Evolutionary conservation across 2,888 invertebrate genomes (phyloP).

Genomic region (Thymelicus sylvestris): DNA sequence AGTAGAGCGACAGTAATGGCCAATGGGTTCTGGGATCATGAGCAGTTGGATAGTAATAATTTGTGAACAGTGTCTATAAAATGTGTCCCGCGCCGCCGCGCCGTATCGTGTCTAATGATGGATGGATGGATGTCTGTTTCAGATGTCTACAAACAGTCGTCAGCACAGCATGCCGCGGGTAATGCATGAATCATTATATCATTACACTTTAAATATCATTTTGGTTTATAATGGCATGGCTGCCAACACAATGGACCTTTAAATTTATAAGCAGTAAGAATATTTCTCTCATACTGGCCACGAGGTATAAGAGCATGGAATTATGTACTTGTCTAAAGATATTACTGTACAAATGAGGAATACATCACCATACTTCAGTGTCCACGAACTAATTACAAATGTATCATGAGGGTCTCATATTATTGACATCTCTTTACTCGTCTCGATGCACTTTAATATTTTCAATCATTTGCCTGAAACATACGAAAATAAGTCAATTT

Average conservation of each 20-base stretch:
- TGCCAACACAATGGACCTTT: background rate
- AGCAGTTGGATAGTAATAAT: background rate
- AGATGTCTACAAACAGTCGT: constrained; percentile 82
- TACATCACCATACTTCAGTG: too few species aligned
- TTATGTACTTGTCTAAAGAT: too few species aligned
- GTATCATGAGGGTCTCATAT: too few species aligned
- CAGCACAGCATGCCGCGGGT: constrained; percentile 78
- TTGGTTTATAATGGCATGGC: background rate
- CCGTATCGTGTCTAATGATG: constrained; percentile 28
- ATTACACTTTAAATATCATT: constrained; percentile 22
- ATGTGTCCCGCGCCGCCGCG: background rate
- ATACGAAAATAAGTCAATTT: too few species aligned
- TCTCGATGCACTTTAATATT: too few species aligned
- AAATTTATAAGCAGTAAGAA: background rate
- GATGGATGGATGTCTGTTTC: constrained; percentile 56
- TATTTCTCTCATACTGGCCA: too few species aligned
- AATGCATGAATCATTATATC: constrained; percentile 65
- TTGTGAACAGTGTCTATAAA: background rate
- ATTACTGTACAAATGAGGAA: too few species aligned
- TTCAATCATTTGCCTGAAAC: too few species aligned
- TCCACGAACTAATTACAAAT: too few species aligned
- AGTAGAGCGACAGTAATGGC: background rate
- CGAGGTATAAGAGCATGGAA: too few species aligned
- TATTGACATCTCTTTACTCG: too few species aligned
- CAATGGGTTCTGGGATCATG: background rate